Base-by-base conservation (phyloP, 2,113 vertebrate species). In the Mobula birostris region DNA sequence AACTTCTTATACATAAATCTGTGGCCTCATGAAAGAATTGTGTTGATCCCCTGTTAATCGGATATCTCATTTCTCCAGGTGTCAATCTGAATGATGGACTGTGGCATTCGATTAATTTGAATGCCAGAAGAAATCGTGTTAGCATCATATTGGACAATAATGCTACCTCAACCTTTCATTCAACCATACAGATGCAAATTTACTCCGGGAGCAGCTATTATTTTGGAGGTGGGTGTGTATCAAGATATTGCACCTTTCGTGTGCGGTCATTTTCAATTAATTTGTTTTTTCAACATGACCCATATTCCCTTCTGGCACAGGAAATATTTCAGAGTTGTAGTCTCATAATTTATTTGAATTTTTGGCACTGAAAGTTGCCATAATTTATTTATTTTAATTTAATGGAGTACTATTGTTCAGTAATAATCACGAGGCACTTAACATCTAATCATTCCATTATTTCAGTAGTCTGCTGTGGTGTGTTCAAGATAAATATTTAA, bases 41-140 rank as follows among this genome's bases (percentile, higher is more conserved):
- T 48, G 82, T 78, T 90, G 70, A 19, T 79, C n/a, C 85, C 85
- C 6, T 90, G 85, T 90, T 90, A 68, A 90, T 66, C 6, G n/a
- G 61, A 15, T 63, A 36, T 68, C 27, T 91, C 29, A 95, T 5
- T 94, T 94, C 95, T 95, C 85, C 94, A 99, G 99, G 98, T 94
- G 97, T 96, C 94, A 95, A 94, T 94, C 97, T 99, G 94, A 98
- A 97, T 0, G 98, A 99, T 2, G 99, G 99, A 0, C 96, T 99
- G 94, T 99, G 99, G 99, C 99, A 99, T 96, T 96, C 97, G 0
- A 97, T 99, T 90, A 97, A 96, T 95, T 97, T 99, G 94, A 97
- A 96, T 2, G 96, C 97, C n/a, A 97, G 97, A 94, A 97, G 97
- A 94, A 97, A 97, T 40, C 98, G 97, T 90, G 96, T 99, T 94